Conservation (phyloP, 2,113 vertebrate genomes). For the Noturus placidus region DNA sequence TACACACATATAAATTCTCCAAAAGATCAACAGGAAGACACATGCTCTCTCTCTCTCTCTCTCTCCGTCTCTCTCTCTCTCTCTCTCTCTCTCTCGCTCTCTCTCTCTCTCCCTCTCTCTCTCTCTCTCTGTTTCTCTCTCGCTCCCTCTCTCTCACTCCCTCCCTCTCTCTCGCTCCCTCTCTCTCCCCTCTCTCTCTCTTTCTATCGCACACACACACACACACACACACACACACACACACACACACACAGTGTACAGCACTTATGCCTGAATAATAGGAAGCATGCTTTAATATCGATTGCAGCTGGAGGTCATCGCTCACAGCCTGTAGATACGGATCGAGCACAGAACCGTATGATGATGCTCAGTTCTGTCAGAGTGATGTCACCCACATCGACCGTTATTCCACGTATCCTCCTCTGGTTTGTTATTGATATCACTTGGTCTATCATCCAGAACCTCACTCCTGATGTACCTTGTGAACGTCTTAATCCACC, state of each 20-base stretch:
- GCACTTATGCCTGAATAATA: not conserved
- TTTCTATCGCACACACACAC: conserved; percentile 9
- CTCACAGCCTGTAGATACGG: not conserved
- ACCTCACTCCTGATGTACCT: not conserved
- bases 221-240: conserved; percentile 16
- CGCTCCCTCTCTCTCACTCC: too few relatives aligned
- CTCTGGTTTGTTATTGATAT: not conserved
- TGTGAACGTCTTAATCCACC: not conserved
- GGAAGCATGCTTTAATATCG: not conserved
- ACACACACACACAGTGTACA: not conserved
- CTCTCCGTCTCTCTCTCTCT: too few relatives aligned
- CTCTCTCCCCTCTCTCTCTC: too few relatives aligned
- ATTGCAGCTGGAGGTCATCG: not conserved
- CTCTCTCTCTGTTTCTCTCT: too few relatives aligned
- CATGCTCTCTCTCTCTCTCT: not conserved
- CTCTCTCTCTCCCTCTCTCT: not conserved
- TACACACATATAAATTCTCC: not conserved
- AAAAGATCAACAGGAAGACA: not conserved
- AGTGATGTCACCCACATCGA: not conserved
- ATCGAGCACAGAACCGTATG: too few relatives aligned
- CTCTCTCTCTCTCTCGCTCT: too few relatives aligned
- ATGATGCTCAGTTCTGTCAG: not conserved
- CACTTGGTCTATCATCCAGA: not conserved
- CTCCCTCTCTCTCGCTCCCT: too few relatives aligned
- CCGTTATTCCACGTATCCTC: not conserved